These are phyloP conservation scores for Panonychus citri DNA, from an alignment of 1,140 invertebrate genomes.

Conservation along the genomic window DNA sequence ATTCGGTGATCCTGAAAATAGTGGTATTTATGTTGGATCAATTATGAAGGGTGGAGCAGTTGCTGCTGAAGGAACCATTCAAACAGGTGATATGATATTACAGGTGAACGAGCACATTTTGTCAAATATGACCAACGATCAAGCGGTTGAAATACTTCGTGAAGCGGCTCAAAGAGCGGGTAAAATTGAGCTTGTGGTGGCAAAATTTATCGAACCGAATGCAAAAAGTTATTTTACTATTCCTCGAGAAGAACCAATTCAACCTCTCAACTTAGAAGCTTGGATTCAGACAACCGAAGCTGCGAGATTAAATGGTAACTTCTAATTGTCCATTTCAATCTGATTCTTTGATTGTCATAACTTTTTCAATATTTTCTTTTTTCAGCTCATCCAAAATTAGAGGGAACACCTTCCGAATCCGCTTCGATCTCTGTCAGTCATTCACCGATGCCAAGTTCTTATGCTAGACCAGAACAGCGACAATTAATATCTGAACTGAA, in stretches of 20 bases:
- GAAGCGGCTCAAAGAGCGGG: conserved; percentile 94
- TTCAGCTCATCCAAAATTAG: no score
- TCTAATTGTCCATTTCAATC: no score
- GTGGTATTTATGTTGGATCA: conserved; percentile 92
- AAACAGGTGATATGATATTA: conserved; percentile 92
- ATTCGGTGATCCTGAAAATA: conserved; percentile 40
- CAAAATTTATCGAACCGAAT: conserved; percentile 69
- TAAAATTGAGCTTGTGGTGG: conserved; percentile 74
- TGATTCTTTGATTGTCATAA: background rate
- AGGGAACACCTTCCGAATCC: conserved; percentile 18
- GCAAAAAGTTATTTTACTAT: conserved; percentile 88
- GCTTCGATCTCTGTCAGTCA: background rate
- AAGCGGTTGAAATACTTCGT: conserved; percentile 73
- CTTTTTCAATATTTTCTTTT: conserved; percentile 14
- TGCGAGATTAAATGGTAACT: conserved; percentile 8
- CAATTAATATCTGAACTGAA: conserved; percentile 17
- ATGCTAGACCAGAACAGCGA: background rate
- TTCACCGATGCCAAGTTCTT: conserved; percentile 2
- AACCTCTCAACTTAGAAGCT: conserved; percentile 92
- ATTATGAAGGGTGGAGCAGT: conserved; percentile 99
- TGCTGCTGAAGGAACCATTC: conserved; percentile 67
- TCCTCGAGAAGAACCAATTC: conserved; percentile 78
- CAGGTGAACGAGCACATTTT: conserved; percentile 94
- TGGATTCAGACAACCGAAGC: conserved; percentile 85
- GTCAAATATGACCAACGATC: conserved; percentile 96